Conservation (phyloP, 2,113 vertebrate species). For the Acinonyx jubatus region DNA sequence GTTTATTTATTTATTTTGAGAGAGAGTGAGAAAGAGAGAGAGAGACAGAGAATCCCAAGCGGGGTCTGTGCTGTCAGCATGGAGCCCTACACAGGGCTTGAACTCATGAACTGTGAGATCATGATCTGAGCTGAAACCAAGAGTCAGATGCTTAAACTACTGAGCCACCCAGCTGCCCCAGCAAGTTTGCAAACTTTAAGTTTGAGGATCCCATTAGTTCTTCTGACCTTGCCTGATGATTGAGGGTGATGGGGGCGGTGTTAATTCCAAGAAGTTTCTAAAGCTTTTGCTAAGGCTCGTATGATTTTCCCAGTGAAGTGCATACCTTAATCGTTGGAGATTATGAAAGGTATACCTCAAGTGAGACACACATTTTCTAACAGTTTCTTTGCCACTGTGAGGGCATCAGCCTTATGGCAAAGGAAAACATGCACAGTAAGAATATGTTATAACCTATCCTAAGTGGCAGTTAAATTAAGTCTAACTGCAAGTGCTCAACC, state of each 20-base stretch:
- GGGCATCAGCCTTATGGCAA: neutral
- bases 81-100: no score
- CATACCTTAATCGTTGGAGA: neutral
- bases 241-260: neutral
- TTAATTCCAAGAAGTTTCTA: neutral
- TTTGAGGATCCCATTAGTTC: neutral
- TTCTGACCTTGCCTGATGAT: neutral
- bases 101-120: no score
- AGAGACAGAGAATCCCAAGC: no score
- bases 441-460: neutral
- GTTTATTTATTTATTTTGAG: no score
- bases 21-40: no score
- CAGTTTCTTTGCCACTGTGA: neutral
- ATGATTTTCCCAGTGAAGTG: neutral
- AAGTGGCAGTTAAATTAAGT: neutral
- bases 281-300: neutral
- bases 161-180: no score
- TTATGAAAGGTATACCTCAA: neutral
- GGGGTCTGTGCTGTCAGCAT: no score
- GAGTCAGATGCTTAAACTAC: no score
- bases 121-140: no score
- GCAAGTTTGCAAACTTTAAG: neutral
- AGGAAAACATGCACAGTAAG: neutral
- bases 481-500: neutral
- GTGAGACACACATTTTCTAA: neutral